Conservation (phyloP, 53 echinoderm and acorn worm species). For the Crossaster papposus region DNA sequence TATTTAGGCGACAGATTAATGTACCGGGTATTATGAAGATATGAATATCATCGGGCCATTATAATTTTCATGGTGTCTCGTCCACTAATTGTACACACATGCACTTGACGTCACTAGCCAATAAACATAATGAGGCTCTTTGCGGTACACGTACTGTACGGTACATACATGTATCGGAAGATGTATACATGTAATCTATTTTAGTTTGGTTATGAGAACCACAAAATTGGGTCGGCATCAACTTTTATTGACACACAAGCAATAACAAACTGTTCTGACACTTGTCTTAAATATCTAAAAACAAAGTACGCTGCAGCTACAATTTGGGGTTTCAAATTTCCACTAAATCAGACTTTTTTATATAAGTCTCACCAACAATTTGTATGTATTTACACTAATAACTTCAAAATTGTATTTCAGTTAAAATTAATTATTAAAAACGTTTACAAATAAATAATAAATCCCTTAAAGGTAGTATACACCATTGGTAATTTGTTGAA, state of each 20-base stretch:
- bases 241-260: neutral
- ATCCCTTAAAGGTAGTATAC: no score
- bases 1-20: neutral
- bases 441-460: no score
- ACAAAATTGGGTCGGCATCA: neutral
- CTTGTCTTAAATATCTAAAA: neutral
- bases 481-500: no score
- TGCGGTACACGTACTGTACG: neutral
- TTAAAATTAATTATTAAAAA: no score
- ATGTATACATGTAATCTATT: neutral
- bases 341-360: no score
- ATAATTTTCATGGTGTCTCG: neutral
- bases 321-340: no score
- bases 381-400: no score
- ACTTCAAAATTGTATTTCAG: no score
- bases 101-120: constrained; percentile 1
- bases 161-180: no score
- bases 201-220: neutral
- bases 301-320: no score
- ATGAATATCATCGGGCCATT: neutral
- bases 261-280: neutral
- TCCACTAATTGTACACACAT: neutral
- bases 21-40: no score
- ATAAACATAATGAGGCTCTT: neutral
- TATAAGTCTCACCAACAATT: no score